Conservation (phyloP, 2,113 vertebrate species). For the Smithornis capensis region DNA sequence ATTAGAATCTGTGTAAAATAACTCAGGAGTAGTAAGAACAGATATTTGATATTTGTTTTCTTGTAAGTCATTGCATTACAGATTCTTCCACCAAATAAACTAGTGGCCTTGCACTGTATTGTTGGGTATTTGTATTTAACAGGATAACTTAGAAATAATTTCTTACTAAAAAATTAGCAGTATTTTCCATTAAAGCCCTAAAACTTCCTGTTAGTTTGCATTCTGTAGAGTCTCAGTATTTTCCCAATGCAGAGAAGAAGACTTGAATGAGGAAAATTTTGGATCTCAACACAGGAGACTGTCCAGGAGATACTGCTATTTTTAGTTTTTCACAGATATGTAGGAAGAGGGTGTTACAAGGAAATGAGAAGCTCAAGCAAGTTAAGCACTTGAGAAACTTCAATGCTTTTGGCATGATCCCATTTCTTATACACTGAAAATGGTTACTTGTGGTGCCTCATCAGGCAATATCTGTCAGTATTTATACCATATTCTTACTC, state of each 20-base stretch:
- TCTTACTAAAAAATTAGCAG: neutral
- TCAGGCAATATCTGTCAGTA: neutral
- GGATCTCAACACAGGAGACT: neutral
- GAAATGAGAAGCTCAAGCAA: neutral
- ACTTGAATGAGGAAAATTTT: neutral
- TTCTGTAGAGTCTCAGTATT: neutral
- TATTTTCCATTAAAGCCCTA: neutral
- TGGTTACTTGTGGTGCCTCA: neutral
- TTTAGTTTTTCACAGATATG: neutral
- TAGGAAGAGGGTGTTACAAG: neutral
- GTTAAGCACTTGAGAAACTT: neutral
- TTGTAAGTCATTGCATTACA: neutral
- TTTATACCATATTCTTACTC: neutral
- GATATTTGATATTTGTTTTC: constrained; percentile 17
- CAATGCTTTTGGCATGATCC: neutral
- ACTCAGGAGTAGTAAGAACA: neutral
- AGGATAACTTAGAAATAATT: neutral
- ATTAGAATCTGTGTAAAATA: constrained; percentile 5
- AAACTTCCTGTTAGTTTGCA: neutral
- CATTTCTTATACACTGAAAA: neutral
- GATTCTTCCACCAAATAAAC: neutral
- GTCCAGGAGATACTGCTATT: neutral
- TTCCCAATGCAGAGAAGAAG: neutral
- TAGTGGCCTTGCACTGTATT: neutral
- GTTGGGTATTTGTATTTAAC: neutral